Evolutionary conservation across 1,140 invertebrate species (phyloP).

Genomic region (Drosophila orosa): DNA sequence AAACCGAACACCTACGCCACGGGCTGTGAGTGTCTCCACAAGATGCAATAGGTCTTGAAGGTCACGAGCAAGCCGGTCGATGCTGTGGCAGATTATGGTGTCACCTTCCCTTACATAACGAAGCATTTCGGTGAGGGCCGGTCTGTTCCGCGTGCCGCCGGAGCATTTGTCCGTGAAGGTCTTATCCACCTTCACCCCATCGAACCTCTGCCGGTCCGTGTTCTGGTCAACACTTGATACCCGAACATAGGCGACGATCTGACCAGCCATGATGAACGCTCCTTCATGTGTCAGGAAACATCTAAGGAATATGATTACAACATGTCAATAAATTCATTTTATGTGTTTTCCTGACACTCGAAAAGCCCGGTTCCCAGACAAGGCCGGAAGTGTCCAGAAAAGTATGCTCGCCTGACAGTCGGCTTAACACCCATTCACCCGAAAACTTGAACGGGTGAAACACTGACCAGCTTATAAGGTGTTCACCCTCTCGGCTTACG

Average conservation of each 20-base stretch:
- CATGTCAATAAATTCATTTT: background rate
- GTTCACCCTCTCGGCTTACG: too few species aligned
- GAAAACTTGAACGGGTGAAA: too few species aligned
- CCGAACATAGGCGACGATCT: background rate
- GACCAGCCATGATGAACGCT: background rate
- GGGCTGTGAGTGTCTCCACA: slow-evolving; percentile 1
- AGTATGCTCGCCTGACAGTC: background rate
- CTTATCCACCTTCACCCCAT: background rate
- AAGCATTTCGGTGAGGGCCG: background rate
- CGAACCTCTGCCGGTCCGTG: background rate
- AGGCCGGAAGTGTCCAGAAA: background rate
- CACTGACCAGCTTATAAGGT: too few species aligned
- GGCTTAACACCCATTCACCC: too few species aligned
- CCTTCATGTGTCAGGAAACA: background rate
- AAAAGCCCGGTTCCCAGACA: background rate
- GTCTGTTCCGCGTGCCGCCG: slow-evolving; percentile 1
- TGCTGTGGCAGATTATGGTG: background rate
- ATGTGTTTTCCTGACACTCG: background rate
- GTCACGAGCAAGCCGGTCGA: background rate
- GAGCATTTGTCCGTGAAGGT: background rate
- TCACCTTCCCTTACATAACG: background rate
- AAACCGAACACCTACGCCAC: slow-evolving; percentile 1
- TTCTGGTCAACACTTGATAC: background rate
- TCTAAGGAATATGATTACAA: background rate
- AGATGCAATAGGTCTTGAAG: slow-evolving; percentile 1